Percentiles rank a stretch among this genome's conserved stretches.
Conservation (phyloP, 2,113 vertebrate species). For the Cynocephalus volans region DNA sequence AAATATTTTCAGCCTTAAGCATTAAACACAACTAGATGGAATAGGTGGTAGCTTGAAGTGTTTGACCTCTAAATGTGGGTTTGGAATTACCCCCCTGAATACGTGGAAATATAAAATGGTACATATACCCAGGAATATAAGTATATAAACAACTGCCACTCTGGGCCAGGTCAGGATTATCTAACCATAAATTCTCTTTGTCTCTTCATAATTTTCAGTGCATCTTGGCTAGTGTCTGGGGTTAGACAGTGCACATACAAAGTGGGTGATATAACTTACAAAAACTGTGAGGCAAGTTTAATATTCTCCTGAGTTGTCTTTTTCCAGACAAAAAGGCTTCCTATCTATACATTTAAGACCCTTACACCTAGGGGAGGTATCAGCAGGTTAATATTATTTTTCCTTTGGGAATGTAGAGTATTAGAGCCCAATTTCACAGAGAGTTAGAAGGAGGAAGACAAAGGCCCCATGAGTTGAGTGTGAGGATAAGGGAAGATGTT, state of each 20-base stretch:
- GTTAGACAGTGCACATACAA: background rate
- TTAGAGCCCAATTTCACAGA: background rate
- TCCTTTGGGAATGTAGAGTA: background rate
- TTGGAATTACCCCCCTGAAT: background rate
- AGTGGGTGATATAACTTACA: background rate
- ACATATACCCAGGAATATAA: background rate
- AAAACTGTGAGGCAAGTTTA: background rate
- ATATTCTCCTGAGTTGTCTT: background rate
- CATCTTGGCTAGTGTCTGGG: background rate
- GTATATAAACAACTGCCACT: background rate
- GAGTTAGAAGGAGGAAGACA: background rate
- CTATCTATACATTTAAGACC: background rate
- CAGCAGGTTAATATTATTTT: background rate
- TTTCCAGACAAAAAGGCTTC: background rate
- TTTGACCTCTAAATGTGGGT: constrained; percentile 52
- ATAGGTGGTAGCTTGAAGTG: constrained; percentile 11
- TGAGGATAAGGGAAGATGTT: background rate
- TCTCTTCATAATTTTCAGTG: background rate
- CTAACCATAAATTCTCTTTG: constrained; percentile 1
- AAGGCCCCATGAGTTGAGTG: background rate
- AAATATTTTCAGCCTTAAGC: constrained; percentile 71
- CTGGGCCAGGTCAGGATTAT: background rate
- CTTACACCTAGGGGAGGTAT: background rate
- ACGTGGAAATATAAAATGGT: background rate
- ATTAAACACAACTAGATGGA: constrained; percentile 60